Conservation (phyloP, 2,797 vertebrate genomes). For the Etheostoma nigrum region DNA sequence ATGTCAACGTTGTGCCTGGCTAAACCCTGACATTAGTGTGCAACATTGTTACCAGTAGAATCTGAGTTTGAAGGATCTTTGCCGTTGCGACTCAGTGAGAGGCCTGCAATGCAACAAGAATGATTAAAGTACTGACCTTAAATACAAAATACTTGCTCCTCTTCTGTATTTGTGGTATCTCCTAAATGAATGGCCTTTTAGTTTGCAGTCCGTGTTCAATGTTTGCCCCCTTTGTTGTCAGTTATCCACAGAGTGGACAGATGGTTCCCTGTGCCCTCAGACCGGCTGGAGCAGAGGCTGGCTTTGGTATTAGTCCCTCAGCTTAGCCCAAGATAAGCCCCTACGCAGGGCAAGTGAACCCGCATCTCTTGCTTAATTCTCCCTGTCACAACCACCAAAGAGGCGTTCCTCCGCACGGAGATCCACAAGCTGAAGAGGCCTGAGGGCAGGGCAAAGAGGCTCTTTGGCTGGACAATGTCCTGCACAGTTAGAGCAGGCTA, state of each 20-base stretch:
- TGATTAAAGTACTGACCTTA: constrained; percentile 85
- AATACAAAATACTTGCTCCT: constrained; percentile 62
- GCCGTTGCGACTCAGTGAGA: constrained; percentile 30
- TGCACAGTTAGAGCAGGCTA: constrained; percentile 56
- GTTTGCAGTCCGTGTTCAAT: constrained; percentile 73
- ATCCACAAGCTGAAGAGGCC: constrained; percentile 86
- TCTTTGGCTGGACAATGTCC: constrained; percentile 83
- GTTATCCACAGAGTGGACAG: constrained; percentile 87
- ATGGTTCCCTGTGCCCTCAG: constrained; percentile 89
- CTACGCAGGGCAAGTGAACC: constrained; percentile 87
- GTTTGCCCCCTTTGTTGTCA: constrained; percentile 85
- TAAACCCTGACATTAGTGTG: constrained; percentile 24
- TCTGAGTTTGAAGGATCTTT: constrained; percentile 25
- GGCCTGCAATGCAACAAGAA: constrained; percentile 61
- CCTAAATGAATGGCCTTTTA: constrained; percentile 69
- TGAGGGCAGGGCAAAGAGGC: constrained; percentile 85
- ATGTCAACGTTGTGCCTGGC: constrained; percentile 24
- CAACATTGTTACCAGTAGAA: constrained; percentile 39
- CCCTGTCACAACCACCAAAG: constrained; percentile 89
- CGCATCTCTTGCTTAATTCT: constrained; percentile 88
- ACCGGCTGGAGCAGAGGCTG: constrained; percentile 84
- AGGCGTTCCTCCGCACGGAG: constrained; percentile 84
- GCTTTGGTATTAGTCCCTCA: constrained; percentile 86
- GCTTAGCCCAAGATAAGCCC: constrained; percentile 90
- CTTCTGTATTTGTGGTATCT: constrained; percentile 73